Evolutionary conservation across 2,113 vertebrate species (phyloP), one percentile per base, ranked within the genome.

Genomic region (Thunnus thynnus): DNA sequence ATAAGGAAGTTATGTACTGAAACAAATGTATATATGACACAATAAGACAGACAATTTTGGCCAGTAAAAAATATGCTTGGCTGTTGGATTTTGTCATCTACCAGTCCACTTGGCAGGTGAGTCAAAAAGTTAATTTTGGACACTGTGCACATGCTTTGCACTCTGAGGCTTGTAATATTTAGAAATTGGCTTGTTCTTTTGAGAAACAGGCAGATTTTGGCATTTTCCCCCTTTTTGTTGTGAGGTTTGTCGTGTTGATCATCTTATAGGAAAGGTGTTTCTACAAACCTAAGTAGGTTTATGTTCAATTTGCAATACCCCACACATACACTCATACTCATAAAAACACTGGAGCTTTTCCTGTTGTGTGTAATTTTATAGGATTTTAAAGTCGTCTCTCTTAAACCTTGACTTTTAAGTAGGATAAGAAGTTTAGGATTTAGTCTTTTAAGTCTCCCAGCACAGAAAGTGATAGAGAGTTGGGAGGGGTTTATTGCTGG

Each of bases 351-450:
- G 18, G 12, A 66, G 58, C 75, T 65, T 71, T 67, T 80, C 46
- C 48, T 82, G 61, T 75, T 89, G 56, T 76, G 41, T 84, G 62
- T 86, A 32, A 72, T 88, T 83, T 74, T 57, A 47, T 72, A 32
- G 44, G 84, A 83, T 85, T 84, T 74, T 73, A 67, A 82, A 75
- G 51, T 32, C 20, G 73, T 80, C 17, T 48, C 57, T 55, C 82
- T 84, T 78, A 86, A 90, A 76, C 51, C 46, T 67, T 78, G 70
- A 78, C 77, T 75, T 86, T 72, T 84, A 86, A 80, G 69, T 58
- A 70, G 74, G 81, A 86, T 91, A 84, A 85, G 76, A 76, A 87
- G 70, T 88, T 87, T 84, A 80, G 76, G 58, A 76, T 69, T 86
- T 72, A 60, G 48, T 71, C 58, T 56, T 68, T 66, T 74, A 76